Evolutionary conservation across 2,797 vertebrate genomes (phyloP), one percentile per base, ranked within the genome.

Genomic region (Phataginus tetradactyla): DNA sequence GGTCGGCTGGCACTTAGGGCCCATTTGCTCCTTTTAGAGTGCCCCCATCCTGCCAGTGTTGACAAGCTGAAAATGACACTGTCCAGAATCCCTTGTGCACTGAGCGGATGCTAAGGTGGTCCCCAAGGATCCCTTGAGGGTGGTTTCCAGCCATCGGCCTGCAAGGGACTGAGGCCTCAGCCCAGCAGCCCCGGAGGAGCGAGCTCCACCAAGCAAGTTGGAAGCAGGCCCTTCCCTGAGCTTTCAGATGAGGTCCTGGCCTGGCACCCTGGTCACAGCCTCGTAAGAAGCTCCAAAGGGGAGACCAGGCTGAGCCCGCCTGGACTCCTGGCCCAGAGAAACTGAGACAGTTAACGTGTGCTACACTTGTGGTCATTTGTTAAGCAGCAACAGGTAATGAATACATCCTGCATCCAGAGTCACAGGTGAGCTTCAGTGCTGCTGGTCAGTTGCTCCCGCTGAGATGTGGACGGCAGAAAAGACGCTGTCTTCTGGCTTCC

Each of bases 371-470:
- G 18, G 32, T 10, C 5, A 17, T 8, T 15, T n/a, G 59, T 37
- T 51, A 88, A 45, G 15, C 23, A 27, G 37, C 10, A n/a, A 4
- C 6, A 25, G 32, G 4, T 1, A 34, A 32, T 4, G 6, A 29
- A 23, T 2, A 13, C 32, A 12, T 23, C 17, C 57, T 6, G 2
- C 4, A 10, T 2, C 59, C 14, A 5, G 20, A 27, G 18, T 55
- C 7, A 9, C 2, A 61, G 74, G 1, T 1, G 25, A 93, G 57
- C 27, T 17, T 57, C 12, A 4, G 15, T 32, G 81, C 17, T 20
- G 3, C 20, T 1, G 5, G 17, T 34, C 9, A 29, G 42, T 63
- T 0, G 0, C 2, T 15, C 23, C 14, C 5, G 0, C 32, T 0
- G 0, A 63, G 63, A 27, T 3, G 0, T 42, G 49, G 27, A 66